Conservation (phyloP, 2,888 invertebrate genomes). For the Himalopsyche japonica region DNA sequence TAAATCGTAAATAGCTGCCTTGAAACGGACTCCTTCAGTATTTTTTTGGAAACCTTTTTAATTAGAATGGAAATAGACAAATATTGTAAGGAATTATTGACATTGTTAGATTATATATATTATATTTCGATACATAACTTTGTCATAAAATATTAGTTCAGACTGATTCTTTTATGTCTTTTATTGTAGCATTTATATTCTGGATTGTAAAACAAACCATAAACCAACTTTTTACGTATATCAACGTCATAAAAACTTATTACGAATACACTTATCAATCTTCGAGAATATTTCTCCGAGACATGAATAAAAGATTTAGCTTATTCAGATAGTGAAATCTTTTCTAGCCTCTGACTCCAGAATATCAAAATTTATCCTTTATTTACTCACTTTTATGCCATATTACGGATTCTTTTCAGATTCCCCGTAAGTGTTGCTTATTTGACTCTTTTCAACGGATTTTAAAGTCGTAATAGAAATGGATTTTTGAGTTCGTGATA, state of each 20-base stretch:
- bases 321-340: conserved; percentile 13
- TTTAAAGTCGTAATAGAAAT: not conserved
- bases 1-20: no score
- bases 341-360: conserved; percentile 19
- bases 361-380: conserved; percentile 6
- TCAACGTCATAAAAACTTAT: conserved; percentile 33
- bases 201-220: not conserved
- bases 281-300: conserved; percentile 27
- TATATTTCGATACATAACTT: no score
- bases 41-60: no score
- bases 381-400: not conserved
- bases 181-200: no score
- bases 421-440: not conserved
- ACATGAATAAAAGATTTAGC: conserved; percentile 38
- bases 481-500: not conserved
- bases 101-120: no score
- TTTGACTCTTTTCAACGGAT: not conserved
- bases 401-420: not conserved
- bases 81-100: no score
- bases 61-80: no score
- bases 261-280: conserved; percentile 39
- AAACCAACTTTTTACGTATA: conserved; percentile 16
- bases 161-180: no score
- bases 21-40: no score
- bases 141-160: no score